Evolutionary conservation across 2,888 invertebrate genomes (phyloP).

Genomic region (Chrysolina americana): DNA sequence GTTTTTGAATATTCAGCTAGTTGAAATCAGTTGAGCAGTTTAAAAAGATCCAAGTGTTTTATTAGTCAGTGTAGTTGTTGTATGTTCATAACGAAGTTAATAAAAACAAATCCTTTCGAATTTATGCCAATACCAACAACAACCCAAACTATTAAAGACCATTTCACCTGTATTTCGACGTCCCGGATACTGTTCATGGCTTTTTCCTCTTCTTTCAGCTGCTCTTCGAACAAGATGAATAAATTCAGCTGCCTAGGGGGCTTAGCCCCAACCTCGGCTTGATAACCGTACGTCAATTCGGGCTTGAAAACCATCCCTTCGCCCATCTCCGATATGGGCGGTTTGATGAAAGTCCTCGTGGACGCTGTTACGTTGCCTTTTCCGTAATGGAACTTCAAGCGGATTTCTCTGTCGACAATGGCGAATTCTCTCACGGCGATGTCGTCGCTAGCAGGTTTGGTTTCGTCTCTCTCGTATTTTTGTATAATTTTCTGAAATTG

Average conservation of each 20-base stretch:
- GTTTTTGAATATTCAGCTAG: no score
- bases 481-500: conserved; percentile 51
- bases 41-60: no score
- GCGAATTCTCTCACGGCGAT: conserved; percentile 78
- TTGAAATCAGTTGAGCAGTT: no score
- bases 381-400: conserved; percentile 77
- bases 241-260: conserved; percentile 76
- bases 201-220: conserved; percentile 76
- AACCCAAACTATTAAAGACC: no score
- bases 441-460: conserved; percentile 74
- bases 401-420: conserved; percentile 75
- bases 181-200: conserved; percentile 73
- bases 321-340: conserved; percentile 80
- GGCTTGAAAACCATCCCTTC: conserved; percentile 69
- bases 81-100: no score
- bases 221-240: conserved; percentile 76
- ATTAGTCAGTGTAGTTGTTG: no score
- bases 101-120: no score
- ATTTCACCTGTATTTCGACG: conserved; percentile 67
- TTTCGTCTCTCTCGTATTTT: conserved; percentile 74
- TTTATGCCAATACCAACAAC: no score
- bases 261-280: conserved; percentile 76
- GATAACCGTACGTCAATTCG: conserved; percentile 77
- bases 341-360: conserved; percentile 78
- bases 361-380: conserved; percentile 75